Evolutionary conservation across 2,797 vertebrate species (phyloP).

Genomic region (Pangasius sanitwongsei): DNA sequence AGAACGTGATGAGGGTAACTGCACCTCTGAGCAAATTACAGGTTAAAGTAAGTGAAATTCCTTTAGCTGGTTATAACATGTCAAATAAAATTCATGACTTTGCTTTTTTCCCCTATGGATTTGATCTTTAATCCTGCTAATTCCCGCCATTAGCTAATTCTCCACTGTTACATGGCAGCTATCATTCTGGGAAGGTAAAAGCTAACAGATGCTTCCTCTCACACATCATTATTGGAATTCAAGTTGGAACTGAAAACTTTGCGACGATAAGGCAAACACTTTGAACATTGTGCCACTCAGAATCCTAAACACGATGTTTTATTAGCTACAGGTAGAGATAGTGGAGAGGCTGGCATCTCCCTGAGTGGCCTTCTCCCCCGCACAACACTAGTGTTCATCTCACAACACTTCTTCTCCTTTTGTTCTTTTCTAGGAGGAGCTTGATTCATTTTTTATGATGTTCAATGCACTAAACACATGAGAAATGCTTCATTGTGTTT

Average conservation of each 20-base stretch:
- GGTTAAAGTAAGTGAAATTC: conserved; percentile 30
- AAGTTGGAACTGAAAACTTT: background rate
- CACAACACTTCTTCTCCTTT: conserved; percentile 50
- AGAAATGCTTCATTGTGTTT: conserved; percentile 58
- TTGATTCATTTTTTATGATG: conserved; percentile 30
- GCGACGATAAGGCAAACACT: background rate
- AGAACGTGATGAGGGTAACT: conserved; percentile 44
- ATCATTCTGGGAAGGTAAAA: background rate
- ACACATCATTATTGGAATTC: background rate
- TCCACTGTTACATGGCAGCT: background rate
- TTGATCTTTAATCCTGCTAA: conserved; percentile 18
- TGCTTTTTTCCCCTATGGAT: background rate
- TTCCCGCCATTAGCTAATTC: conserved; percentile 6
- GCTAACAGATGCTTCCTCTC: background rate
- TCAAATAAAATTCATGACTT: conserved; percentile 26
- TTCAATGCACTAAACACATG: conserved; percentile 58
- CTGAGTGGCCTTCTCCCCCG: conserved; percentile 66
- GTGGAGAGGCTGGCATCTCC: conserved; percentile 60
- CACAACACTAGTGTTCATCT: conserved; percentile 44
- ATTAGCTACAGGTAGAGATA: conserved; percentile 65
- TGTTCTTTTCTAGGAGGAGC: conserved; percentile 58
- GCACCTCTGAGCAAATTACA: conserved; percentile 22
- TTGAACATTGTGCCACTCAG: background rate
- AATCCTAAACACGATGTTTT: conserved; percentile 10
- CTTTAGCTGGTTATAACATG: conserved; percentile 18